Evolutionary conservation across 1,140 invertebrate species (phyloP).

Genomic region (Elysia chlorotica): DNA sequence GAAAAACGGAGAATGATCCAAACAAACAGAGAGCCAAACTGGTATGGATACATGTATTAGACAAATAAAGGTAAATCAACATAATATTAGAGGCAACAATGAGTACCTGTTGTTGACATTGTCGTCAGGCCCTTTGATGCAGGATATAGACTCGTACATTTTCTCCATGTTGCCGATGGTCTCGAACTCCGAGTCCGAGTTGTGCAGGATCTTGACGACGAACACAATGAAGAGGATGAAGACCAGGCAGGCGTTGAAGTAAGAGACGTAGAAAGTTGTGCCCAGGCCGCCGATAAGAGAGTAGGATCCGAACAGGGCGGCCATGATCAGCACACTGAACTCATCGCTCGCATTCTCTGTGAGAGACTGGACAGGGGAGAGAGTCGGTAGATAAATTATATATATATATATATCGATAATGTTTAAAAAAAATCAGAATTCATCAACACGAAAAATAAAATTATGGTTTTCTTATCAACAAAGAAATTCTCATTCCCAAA

Average conservation of each 20-base stretch:
- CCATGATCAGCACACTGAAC: conserved; percentile 42
- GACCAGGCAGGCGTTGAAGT: conserved; percentile 58
- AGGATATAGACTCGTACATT: conserved; percentile 43
- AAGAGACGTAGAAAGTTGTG: conserved; percentile 61
- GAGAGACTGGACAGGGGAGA: neutral
- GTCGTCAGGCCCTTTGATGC: conserved; percentile 46
- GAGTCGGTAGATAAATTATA: neutral
- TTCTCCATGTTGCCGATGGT: conserved; percentile 38
- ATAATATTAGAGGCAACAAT: too few relatives aligned
- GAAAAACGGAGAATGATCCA: too few relatives aligned
- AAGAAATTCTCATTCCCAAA: too few relatives aligned
- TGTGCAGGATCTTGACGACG: conserved; percentile 28
- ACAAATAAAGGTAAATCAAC: too few relatives aligned
- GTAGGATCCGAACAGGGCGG: conserved; percentile 51
- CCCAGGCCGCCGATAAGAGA: conserved; percentile 61
- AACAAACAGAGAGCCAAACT: too few relatives aligned
- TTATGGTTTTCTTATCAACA: too few relatives aligned
- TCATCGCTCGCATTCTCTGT: conserved; percentile 35
- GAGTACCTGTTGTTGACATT: conserved; percentile 52
- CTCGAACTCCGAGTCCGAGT: conserved; percentile 32
- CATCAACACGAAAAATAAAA: too few relatives aligned
- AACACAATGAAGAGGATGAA: conserved; percentile 17
- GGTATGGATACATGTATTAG: too few relatives aligned
- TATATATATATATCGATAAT: neutral
- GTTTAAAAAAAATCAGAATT: too few relatives aligned